Evolutionary conservation across 2,113 vertebrate species (phyloP).

Genomic region (Glareola pratincola): DNA sequence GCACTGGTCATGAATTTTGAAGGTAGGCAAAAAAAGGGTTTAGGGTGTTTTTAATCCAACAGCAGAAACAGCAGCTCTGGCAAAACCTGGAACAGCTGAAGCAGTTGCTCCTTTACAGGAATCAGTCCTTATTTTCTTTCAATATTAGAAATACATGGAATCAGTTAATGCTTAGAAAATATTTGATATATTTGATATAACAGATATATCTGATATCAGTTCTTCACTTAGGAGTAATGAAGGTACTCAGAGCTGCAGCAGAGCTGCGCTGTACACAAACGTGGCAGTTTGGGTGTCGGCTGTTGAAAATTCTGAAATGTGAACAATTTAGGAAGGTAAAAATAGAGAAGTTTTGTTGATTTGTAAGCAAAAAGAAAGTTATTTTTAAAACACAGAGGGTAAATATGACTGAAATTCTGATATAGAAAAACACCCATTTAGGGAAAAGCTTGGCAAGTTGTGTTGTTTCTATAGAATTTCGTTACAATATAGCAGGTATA

Average conservation of each 20-base stretch:
- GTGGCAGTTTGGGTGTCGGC: background rate
- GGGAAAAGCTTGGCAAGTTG: background rate
- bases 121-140: no score
- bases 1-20: background rate
- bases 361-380: background rate
- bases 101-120: background rate
- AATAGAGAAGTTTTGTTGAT: background rate
- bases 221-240: background rate
- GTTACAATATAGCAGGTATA: rapidly evolving
- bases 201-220: background rate
- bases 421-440: background rate
- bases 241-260: background rate
- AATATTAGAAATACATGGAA: background rate
- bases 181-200: no score
- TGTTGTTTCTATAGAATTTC: background rate
- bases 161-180: background rate
- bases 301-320: background rate
- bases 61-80: background rate
- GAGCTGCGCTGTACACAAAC: background rate
- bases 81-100: background rate
- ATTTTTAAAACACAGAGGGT: background rate
- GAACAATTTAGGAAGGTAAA: background rate
- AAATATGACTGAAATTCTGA: background rate
- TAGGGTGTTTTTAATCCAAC: background rate
- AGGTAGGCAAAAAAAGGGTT: background rate